These are phyloP conservation scores for Dendrolimus punctatus DNA, from an alignment of 1,140 invertebrate genomes.

Conservation along the genomic window DNA sequence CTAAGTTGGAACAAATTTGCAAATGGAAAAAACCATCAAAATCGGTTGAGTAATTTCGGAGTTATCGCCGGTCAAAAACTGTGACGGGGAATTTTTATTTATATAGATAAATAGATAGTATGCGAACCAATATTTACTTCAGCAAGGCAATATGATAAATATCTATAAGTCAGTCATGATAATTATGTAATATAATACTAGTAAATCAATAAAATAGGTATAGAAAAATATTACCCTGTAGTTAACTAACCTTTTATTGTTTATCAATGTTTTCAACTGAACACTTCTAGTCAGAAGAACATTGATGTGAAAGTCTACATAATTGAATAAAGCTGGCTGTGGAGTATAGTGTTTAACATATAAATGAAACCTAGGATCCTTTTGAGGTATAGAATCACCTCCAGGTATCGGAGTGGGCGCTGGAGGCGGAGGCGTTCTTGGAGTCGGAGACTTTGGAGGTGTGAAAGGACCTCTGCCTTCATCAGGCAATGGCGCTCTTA, in stretches of 20 bases:
- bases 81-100: too few relatives aligned
- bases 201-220: too few relatives aligned
- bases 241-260: conserved; percentile 11
- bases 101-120: too few relatives aligned
- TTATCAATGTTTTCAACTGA: conserved; percentile 43
- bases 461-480: conserved; percentile 44
- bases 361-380: conserved; percentile 53
- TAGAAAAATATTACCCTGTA: too few relatives aligned
- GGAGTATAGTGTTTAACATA: conserved; percentile 57
- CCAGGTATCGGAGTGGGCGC: conserved; percentile 21
- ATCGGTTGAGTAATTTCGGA: too few relatives aligned
- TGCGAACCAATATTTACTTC: too few relatives aligned
- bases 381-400: conserved; percentile 17
- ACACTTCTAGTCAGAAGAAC: conserved; percentile 42
- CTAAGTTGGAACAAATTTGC: too few relatives aligned
- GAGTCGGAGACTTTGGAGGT: conserved; percentile 12
- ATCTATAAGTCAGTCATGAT: too few relatives aligned
- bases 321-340: conserved; percentile 53
- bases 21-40: too few relatives aligned
- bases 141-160: too few relatives aligned
- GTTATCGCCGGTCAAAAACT: too few relatives aligned
- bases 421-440: conserved; percentile 16
- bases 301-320: conserved; percentile 63
- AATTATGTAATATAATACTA: too few relatives aligned
- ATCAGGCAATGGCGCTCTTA: conserved; percentile 16